These are phyloP conservation scores for Drosophila bunnanda DNA, from an alignment of 2,888 invertebrate species.

Conservation along the genomic window DNA sequence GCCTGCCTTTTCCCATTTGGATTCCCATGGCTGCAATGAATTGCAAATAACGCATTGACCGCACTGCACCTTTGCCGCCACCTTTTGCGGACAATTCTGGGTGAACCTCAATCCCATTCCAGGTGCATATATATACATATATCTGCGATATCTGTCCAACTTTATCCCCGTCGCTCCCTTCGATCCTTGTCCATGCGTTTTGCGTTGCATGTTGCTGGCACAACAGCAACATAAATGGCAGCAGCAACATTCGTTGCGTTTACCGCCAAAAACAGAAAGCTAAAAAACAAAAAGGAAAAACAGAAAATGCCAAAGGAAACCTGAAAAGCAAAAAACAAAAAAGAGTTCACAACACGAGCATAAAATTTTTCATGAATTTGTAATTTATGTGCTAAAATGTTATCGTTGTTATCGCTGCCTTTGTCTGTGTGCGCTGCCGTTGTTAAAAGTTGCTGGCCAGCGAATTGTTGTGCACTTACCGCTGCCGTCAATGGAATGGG, in stretches of 20 bases:
- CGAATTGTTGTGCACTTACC: conserved; percentile 45
- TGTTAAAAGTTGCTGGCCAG: conserved; percentile 44
- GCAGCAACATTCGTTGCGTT: conserved; percentile 72
- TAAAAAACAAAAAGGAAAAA: conserved; percentile 31
- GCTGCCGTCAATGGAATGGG: conserved; percentile 18
- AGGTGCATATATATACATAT: conserved; percentile 26
- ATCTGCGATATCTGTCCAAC: conserved; percentile 68
- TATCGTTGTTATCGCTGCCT: conserved; percentile 77
- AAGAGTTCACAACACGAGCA: conserved; percentile 71
- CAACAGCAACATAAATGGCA: conserved; percentile 71
- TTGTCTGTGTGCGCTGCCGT: conserved; percentile 50
- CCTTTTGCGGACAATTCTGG: conserved; percentile 74
- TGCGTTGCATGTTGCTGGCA: conserved; percentile 62
- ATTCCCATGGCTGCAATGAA: conserved; percentile 67
- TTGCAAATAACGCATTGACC: conserved; percentile 80
- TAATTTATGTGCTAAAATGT: conserved; percentile 79
- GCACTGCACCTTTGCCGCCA: conserved; percentile 78
- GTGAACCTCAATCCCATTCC: conserved; percentile 52
- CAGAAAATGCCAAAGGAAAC: conserved; percentile 40
- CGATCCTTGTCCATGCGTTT: conserved; percentile 1
- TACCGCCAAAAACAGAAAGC: conserved; percentile 77
- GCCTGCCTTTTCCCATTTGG: conserved; percentile 36
- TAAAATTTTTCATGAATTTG: conserved; percentile 79
- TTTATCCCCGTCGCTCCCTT: background rate
- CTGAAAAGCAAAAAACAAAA: conserved; percentile 24